phyloP scores from a whole-genome alignment of 2,113 vertebrate genomes.

The Podarcis raffonei region DNA sequence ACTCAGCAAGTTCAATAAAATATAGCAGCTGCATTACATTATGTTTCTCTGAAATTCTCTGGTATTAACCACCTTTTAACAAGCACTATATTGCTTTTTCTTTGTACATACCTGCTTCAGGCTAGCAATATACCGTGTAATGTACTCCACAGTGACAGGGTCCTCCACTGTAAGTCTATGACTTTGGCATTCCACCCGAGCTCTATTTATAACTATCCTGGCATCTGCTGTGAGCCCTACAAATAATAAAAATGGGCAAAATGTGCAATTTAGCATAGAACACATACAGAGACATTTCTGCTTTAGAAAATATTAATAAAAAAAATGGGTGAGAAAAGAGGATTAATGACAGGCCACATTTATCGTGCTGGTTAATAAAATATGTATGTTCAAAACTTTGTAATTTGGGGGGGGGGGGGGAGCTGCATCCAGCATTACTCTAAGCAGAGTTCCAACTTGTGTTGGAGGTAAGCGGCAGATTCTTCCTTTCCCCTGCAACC shows the following conservation, averaged over 20 bases:
- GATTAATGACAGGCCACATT: neutral
- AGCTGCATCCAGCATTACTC: no score
- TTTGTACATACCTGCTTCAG: slow-evolving; percentile 82
- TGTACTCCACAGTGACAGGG: slow-evolving; percentile 88
- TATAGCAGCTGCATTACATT: rapidly evolving
- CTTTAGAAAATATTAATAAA: rapidly evolving
- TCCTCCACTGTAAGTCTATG: slow-evolving; percentile 89
- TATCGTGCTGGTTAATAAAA: neutral
- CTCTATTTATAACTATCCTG: slow-evolving; percentile 87
- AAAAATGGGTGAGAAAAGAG: neutral
- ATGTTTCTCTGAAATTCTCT: neutral
- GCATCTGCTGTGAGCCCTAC: slow-evolving; percentile 87
- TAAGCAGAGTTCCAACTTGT: neutral
- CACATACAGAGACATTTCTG: neutral
- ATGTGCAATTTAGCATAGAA: rapidly evolving
- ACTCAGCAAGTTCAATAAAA: neutral
- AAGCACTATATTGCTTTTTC: rapidly evolving
- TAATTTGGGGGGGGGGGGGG: no score
- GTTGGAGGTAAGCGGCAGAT: neutral
- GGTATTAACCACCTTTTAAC: rapidly evolving
- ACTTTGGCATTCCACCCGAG: slow-evolving; percentile 88
- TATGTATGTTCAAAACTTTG: neutral
- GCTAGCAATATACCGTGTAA: slow-evolving; percentile 87
- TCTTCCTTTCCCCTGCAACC: neutral
- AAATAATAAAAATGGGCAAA: rapidly evolving